These are phyloP conservation scores for Trachelus iudaicus DNA, from an alignment of 2,888 invertebrate genomes.

Conservation along the genomic window DNA sequence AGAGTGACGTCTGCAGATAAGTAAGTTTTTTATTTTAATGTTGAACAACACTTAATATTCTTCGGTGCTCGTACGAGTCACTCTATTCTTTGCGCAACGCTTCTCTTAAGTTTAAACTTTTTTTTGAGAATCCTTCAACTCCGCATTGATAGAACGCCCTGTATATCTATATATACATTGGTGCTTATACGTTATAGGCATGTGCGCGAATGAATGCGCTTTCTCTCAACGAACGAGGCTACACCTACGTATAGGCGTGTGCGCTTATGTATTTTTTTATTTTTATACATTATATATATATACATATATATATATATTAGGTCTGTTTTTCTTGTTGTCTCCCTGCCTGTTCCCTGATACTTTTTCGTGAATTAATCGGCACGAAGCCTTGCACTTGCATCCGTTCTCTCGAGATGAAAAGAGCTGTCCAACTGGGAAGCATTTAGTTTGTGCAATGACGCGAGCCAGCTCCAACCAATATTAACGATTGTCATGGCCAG, in stretches of 20 bases:
- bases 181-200: slow-evolving; percentile 22
- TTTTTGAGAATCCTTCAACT: background rate
- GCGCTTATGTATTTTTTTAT: background rate
- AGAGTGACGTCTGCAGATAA: slow-evolving; percentile 47
- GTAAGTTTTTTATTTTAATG: slow-evolving; percentile 42
- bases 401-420: background rate
- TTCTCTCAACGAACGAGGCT: slow-evolving; percentile 39
- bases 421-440: background rate
- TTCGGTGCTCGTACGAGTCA: background rate
- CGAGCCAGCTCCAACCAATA: background rate
- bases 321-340: background rate
- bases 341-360: background rate
- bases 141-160: background rate
- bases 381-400: background rate
- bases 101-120: background rate
- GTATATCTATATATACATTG: slow-evolving; percentile 15
- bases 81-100: background rate
- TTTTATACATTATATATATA: background rate
- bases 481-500: background rate
- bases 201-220: slow-evolving; percentile 21
- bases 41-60: background rate
- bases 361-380: background rate
- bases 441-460: background rate
- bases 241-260: slow-evolving; percentile 34
- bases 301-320: no score